These are phyloP conservation scores for Solenopsis fugax DNA, from an alignment of 1,140 invertebrate genomes.

Conservation along the genomic window DNA sequence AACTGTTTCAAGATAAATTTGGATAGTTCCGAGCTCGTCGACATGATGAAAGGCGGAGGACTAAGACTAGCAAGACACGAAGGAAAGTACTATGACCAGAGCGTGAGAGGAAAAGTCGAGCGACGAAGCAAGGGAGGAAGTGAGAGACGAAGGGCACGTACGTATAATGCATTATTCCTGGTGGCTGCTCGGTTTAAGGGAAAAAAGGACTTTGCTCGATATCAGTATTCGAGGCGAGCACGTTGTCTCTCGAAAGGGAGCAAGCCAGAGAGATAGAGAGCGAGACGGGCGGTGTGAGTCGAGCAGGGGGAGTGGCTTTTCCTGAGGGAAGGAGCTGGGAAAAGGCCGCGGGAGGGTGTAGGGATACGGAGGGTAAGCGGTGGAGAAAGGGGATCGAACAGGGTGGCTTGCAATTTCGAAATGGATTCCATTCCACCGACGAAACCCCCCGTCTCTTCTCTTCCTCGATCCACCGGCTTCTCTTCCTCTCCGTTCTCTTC, in stretches of 20 bases:
- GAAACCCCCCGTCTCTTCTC: constrained; percentile 45
- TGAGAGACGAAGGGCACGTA: constrained; percentile 68
- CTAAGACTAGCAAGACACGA: neutral
- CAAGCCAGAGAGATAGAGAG: constrained; percentile 33
- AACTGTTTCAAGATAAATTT: constrained; percentile 27
- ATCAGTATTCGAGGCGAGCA: constrained; percentile 85
- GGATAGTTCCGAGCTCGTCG: neutral
- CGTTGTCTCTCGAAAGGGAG: constrained; percentile 69
- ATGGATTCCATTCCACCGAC: constrained; percentile 83
- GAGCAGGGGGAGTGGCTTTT: constrained; percentile 80
- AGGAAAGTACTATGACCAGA: constrained; percentile 29
- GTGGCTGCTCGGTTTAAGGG: constrained; percentile 81
- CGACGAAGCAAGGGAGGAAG: constrained; percentile 57
- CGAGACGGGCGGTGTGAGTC: constrained; percentile 26
- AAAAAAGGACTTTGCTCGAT: constrained; percentile 83
- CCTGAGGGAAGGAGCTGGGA: constrained; percentile 80
- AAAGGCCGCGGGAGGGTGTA: constrained; percentile 55
- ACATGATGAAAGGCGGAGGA: constrained; percentile 9
- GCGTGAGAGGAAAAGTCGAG: constrained; percentile 30
- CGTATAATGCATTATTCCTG: constrained; percentile 85
- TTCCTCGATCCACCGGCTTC: constrained; percentile 67
- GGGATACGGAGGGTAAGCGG: constrained; percentile 36
- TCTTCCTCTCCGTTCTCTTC: constrained; percentile 74
- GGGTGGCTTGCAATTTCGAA: constrained; percentile 86
- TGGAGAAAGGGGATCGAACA: constrained; percentile 77